Evolutionary conservation across 2,888 invertebrate genomes (phyloP), one percentile per base, ranked within the genome.

Genomic region (Caenorhabditis drosophilae): DNA sequence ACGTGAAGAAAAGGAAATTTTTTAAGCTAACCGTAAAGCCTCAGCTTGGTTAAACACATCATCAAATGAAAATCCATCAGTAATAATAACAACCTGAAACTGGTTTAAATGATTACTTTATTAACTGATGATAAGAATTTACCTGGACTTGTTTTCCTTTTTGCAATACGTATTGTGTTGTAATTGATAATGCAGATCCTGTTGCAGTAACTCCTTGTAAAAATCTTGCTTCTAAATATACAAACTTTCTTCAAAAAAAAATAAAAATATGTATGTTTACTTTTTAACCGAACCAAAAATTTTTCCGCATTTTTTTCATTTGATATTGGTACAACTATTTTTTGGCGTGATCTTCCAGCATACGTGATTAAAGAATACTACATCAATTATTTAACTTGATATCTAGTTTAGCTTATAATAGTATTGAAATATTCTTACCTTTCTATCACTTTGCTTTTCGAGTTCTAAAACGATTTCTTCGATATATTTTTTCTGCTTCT

Each of bases 61-160:
- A 34, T 77, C 77, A 49, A 73, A 77, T 25, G 73, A 76, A 51
- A 71, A 78, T 20, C 78, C 78, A 38, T 78, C 78, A 27, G 77
- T 77, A n/a, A 78, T 58, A 15, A 78, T 60, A 16, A 78, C 69
- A 9, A 78, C 71, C 15, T 59, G 27, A 2, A 75, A 34, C 18
- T 20, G 6, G 23, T 25, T 11, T 12, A 4, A 11, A 31, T 31
- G 16, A 15, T 48, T 35, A 2, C 16, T 15, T 23, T 22, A 15
- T 48, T 2, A 38, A n/a, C n/a, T n/a, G n/a, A n/a, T n/a, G n/a
- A 35, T 11, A 18, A 16, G 15, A 25, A 36, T 7, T 25, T 18
- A 51, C 51, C 23, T 67, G 67, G 7, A 61, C 60, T 18, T 40
- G 36, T 57, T 48, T 45, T 0, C 20, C 36, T 20, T 67, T 58